phyloP scores from a whole-genome alignment of 2,888 invertebrate genomes.

The Nephrocerus scutellatus region DNA sequence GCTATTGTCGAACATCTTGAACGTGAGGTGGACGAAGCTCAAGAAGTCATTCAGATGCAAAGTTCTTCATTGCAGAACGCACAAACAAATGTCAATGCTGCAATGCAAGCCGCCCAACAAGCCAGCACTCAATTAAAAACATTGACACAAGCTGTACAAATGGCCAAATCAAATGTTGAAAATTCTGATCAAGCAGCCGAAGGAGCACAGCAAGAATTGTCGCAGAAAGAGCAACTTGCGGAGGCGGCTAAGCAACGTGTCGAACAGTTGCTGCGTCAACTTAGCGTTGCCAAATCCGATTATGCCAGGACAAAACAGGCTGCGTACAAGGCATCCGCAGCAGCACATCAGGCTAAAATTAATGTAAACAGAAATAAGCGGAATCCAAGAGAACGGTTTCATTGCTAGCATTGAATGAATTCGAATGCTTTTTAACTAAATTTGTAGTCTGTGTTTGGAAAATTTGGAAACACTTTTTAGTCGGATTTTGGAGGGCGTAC shows the following conservation, averaged over 20 bases:
- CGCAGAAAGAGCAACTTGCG: slow-evolving; percentile 60
- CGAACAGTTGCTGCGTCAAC: slow-evolving; percentile 57
- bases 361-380: slow-evolving; percentile 32
- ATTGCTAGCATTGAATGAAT: too few relatives aligned
- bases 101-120: slow-evolving; percentile 57
- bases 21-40: slow-evolving; percentile 62
- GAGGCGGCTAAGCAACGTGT: slow-evolving; percentile 61
- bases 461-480: too few relatives aligned
- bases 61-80: slow-evolving; percentile 55
- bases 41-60: slow-evolving; percentile 57
- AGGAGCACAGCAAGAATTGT: slow-evolving; percentile 56
- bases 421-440: too few relatives aligned
- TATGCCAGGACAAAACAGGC: slow-evolving; percentile 60
- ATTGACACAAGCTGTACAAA: slow-evolving; percentile 48
- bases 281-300: slow-evolving; percentile 57
- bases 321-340: slow-evolving; percentile 59
- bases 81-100: slow-evolving; percentile 57
- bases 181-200: slow-evolving; percentile 58
- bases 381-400: too few relatives aligned
- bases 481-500: too few relatives aligned
- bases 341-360: slow-evolving; percentile 62
- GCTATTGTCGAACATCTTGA: slow-evolving; percentile 62
- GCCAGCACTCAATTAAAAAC: slow-evolving; percentile 53
- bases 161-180: slow-evolving; percentile 52
- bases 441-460: too few relatives aligned